A percentile compares a stretch with the other conserved stretches of the same genome.
phyloP scores from a whole-genome alignment of 2,797 vertebrate species.

The Gymnoscopelus braueri region DNA sequence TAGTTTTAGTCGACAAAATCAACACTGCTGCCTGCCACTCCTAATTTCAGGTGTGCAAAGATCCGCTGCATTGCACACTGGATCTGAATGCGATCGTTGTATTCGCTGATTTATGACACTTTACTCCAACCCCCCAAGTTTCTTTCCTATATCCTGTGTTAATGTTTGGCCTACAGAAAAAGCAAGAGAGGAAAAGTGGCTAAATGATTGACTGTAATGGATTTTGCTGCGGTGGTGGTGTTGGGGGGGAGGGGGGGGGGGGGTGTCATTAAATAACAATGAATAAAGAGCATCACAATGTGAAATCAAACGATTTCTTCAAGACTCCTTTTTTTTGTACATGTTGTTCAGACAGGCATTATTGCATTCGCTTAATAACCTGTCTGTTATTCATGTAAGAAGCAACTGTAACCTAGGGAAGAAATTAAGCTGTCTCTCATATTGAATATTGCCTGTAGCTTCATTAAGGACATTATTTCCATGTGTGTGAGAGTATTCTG shows the following conservation, averaged over 20 bases:
- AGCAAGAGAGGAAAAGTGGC: constrained; percentile 7
- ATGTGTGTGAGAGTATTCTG: constrained; percentile 13
- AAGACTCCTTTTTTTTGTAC: constrained; percentile 53
- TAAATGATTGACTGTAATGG: constrained; percentile 71
- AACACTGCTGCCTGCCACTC: constrained; percentile 1
- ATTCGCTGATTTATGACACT: constrained; percentile 48
- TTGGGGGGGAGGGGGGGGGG: neutral
- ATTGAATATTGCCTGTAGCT: constrained; percentile 10
- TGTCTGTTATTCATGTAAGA: constrained; percentile 54
- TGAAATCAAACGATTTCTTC: constrained; percentile 65
- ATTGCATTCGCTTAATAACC: constrained; percentile 58
- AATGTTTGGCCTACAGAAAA: constrained; percentile 43
- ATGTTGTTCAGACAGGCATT: constrained; percentile 32
- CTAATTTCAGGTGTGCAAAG: constrained; percentile 62
- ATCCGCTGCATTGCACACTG: constrained; percentile 39
- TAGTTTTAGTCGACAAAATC: no score
- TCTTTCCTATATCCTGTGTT: constrained; percentile 39
- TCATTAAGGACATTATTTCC: constrained; percentile 14
- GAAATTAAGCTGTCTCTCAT: constrained; percentile 46
- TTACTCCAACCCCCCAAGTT: constrained; percentile 36
- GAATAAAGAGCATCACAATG: constrained; percentile 57
- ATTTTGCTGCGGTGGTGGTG: constrained; percentile 45
- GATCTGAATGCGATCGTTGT: constrained; percentile 37
- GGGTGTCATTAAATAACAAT: constrained; percentile 73
- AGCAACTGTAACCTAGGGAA: constrained; percentile 56